Conservation (phyloP, 1,140 invertebrate genomes). For the Anastrepha obliqua region DNA sequence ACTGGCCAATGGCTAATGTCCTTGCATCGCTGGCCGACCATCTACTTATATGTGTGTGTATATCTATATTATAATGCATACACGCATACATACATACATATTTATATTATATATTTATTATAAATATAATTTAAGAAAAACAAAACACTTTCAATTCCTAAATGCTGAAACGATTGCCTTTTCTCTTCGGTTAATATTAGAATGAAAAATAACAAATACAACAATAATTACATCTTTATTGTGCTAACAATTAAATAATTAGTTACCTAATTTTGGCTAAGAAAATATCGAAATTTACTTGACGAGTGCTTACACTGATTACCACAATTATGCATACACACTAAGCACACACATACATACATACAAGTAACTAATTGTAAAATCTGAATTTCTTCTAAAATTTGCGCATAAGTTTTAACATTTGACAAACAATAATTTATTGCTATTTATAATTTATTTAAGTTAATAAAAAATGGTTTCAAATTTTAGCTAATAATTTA, state of each 20-base stretch:
- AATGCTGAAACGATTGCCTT: slow-evolving; percentile 45
- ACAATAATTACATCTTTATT: background rate
- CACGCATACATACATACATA: background rate
- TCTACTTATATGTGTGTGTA: background rate
- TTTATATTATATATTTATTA: slow-evolving; percentile 21
- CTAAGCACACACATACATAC: background rate
- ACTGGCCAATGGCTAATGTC: background rate
- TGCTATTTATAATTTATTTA: slow-evolving; percentile 20
- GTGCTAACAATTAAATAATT: background rate
- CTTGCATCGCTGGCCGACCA: slow-evolving; percentile 30
- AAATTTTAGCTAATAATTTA: slow-evolving; percentile 34
- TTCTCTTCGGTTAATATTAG: slow-evolving; percentile 36
- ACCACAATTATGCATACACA: background rate
- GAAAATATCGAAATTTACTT: background rate
- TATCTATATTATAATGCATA: background rate
- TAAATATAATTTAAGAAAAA: background rate
- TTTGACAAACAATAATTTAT: slow-evolving; percentile 49
- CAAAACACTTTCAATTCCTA: slow-evolving; percentile 15
- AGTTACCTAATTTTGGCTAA: background rate
- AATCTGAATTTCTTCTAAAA: background rate
- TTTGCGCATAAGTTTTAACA: slow-evolving; percentile 6
- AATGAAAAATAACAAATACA: background rate
- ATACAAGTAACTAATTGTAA: slow-evolving; percentile 6
- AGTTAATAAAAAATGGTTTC: slow-evolving; percentile 25
- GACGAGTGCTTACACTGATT: background rate